Evolutionary conservation across 1,140 invertebrate genomes (phyloP).

Genomic region (Maconellicoccus hirsutus): DNA sequence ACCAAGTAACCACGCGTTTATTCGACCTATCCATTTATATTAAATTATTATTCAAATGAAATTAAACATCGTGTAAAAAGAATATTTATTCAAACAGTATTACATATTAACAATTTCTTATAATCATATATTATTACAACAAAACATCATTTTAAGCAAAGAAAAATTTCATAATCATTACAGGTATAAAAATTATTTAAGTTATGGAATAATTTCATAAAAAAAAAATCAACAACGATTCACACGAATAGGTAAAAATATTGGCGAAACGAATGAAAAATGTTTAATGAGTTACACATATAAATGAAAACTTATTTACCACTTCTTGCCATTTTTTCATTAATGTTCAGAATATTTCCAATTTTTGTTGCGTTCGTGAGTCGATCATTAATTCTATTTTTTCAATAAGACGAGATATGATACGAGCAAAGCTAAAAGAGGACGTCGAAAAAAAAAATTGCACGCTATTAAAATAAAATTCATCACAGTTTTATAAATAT

Average conservation of each 20-base stretch:
- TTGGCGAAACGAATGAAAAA: not conserved
- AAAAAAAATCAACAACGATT: not conserved
- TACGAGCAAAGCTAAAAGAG: too few relatives aligned
- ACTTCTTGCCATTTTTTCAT: too few relatives aligned
- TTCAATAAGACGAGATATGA: too few relatives aligned
- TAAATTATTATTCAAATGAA: too few relatives aligned
- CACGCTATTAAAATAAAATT: constrained; percentile 14
- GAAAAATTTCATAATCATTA: not conserved
- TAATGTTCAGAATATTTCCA: too few relatives aligned
- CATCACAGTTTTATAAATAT: constrained; percentile 17
- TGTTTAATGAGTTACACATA: too few relatives aligned
- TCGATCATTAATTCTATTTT: too few relatives aligned
- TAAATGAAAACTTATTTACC: too few relatives aligned
- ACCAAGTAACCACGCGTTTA: too few relatives aligned
- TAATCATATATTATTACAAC: not conserved
- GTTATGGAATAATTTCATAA: not conserved
- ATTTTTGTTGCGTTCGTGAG: too few relatives aligned
- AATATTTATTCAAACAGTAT: not conserved
- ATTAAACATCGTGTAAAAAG: not conserved
- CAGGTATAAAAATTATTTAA: not conserved
- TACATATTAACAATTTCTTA: not conserved
- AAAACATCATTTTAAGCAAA: not conserved
- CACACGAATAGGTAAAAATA: not conserved
- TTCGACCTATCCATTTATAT: too few relatives aligned
- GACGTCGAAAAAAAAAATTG: not conserved